Percentiles rank a stretch among this genome's conserved stretches.
Conservation (phyloP, 2,797 vertebrate species). For the Tolypeutes matacus region DNA sequence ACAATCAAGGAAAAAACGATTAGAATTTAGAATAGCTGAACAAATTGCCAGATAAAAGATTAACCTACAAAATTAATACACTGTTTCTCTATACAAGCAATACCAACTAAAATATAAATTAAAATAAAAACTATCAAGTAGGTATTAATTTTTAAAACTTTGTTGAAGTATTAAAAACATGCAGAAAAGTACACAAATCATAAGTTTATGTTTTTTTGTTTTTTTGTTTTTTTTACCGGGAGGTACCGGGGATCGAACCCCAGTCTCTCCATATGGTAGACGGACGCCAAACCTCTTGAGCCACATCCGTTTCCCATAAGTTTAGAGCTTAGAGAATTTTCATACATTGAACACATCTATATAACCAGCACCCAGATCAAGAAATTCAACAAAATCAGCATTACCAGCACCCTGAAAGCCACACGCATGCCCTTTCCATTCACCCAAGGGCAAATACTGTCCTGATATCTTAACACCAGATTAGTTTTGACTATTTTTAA, state of each 20-base stretch:
- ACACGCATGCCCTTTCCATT: not conserved
- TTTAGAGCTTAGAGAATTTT: not conserved
- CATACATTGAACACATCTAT: not conserved
- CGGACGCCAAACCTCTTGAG: no score
- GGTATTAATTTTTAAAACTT: not conserved
- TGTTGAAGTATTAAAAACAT: not conserved
- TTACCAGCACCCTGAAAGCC: not conserved
- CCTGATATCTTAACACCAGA: not conserved
- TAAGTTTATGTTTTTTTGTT: no score
- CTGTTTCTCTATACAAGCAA: not conserved
- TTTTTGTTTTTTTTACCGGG: no score
- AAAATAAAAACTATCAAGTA: not conserved
- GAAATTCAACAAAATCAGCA: not conserved
- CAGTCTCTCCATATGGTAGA: no score
- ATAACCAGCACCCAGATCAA: not conserved
- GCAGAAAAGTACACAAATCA: not conserved
- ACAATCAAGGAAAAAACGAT: not conserved
- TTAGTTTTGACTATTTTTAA: not conserved
- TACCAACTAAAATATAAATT: not conserved
- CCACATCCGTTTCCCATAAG: no score
- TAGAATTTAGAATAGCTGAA: not conserved
- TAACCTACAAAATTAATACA: not conserved
- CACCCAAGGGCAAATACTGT: not conserved
- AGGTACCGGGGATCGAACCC: no score
- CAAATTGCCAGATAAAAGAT: not conserved